Evolutionary conservation across 2,888 invertebrate species (phyloP).

Genomic region (Dryobota labecula): DNA sequence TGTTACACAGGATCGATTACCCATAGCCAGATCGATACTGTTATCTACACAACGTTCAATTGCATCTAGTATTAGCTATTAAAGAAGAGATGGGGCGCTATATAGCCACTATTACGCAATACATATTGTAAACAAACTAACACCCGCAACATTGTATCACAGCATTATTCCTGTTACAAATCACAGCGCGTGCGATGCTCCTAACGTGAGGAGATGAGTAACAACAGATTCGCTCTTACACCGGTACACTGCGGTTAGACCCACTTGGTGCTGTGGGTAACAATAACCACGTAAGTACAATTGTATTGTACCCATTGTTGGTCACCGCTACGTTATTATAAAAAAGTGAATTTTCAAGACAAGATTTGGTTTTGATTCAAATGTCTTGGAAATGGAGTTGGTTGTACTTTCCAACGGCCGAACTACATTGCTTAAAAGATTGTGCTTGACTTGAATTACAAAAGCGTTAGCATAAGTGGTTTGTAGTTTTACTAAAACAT

Average conservation of each 20-base stretch:
- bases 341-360: slow-evolving; percentile 39
- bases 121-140: slow-evolving; percentile 17
- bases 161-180: slow-evolving; percentile 36
- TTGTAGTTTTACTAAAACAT: not conserved
- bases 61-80: not conserved
- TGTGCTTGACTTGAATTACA: not conserved
- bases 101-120: slow-evolving; percentile 15
- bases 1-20: not conserved
- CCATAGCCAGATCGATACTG: not conserved
- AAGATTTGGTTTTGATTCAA: not conserved
- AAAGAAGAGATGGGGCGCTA: not conserved
- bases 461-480: not conserved
- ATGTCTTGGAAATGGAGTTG: not conserved
- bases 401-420: not conserved
- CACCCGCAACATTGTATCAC: slow-evolving; percentile 31
- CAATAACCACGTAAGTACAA: slow-evolving; percentile 36
- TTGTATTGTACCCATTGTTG: slow-evolving; percentile 22
- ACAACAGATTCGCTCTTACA: slow-evolving; percentile 51
- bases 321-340: slow-evolving; percentile 39
- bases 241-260: slow-evolving; percentile 68
- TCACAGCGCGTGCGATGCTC: slow-evolving; percentile 25
- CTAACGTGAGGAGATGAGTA: slow-evolving; percentile 26
- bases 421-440: not conserved
- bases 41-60: not conserved
- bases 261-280: slow-evolving; percentile 52